phyloP scores from a whole-genome alignment of 1,140 invertebrate genomes.

The Parasteatoda tepidariorum region DNA sequence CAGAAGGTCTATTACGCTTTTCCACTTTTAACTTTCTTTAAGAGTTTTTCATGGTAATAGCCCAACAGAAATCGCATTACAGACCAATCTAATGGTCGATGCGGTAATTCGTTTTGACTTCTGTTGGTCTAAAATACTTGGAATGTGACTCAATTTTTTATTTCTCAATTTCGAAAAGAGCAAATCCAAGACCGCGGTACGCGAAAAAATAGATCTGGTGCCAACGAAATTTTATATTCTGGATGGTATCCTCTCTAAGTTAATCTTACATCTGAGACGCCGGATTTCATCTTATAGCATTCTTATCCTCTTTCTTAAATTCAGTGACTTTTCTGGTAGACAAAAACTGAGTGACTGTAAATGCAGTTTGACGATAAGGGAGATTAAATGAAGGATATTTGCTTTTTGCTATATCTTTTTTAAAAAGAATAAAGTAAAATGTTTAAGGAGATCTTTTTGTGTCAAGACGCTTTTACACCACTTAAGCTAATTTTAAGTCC shows the following conservation, averaged over 20 bases:
- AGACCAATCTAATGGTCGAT: constrained; percentile 52
- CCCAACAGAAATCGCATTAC: constrained; percentile 48
- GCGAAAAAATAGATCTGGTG: constrained; percentile 17
- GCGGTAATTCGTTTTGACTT: constrained; percentile 57
- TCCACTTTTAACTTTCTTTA: constrained; percentile 9
- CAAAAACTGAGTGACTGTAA: constrained; percentile 9
- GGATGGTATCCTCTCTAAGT: constrained; percentile 26
- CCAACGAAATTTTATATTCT: constrained; percentile 53
- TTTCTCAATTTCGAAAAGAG: constrained; percentile 42
- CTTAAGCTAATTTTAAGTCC: too few species aligned
- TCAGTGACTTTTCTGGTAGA: background rate
- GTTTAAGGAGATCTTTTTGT: too few species aligned
- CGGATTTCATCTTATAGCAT: constrained; percentile 44
- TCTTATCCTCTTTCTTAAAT: constrained; percentile 45
- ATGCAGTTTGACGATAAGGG: constrained; percentile 36
- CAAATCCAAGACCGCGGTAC: constrained; percentile 25
- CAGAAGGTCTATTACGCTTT: constrained; percentile 36
- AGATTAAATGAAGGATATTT: constrained; percentile 27
- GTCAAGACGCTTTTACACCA: too few species aligned
- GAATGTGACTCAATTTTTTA: constrained; percentile 51
- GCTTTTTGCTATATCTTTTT: background rate
- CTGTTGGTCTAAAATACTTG: constrained; percentile 30
- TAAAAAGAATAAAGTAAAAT: too few species aligned
- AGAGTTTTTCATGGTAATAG: constrained; percentile 47
- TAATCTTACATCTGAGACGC: constrained; percentile 44